Conservation (phyloP, 1,140 invertebrate genomes). For the Scaptomyza pallida region DNA sequence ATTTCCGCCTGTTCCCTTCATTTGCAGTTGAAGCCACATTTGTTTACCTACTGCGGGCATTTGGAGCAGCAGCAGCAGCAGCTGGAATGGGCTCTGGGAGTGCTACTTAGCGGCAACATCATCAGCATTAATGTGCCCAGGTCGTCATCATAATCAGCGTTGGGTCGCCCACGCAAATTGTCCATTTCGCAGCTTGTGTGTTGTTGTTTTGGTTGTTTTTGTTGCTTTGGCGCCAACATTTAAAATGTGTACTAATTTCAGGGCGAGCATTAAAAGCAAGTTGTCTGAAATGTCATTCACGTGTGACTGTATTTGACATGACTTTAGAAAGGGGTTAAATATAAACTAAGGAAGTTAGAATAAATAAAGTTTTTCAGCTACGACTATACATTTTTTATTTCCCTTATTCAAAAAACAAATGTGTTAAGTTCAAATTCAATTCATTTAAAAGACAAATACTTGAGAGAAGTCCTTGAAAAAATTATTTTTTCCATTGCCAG, state of each 20-base stretch:
- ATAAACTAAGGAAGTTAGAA: no score
- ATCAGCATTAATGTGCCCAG: constrained; percentile 77
- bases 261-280: constrained; percentile 39
- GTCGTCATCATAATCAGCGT: constrained; percentile 74
- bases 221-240: constrained; percentile 31
- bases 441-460: no score
- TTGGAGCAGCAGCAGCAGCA: neutral
- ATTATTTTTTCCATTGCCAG: neutral
- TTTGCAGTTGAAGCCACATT: constrained; percentile 43
- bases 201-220: constrained; percentile 9
- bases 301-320: constrained; percentile 12
- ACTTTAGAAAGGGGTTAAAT: constrained; percentile 9
- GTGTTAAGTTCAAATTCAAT: no score
- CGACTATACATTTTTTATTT: no score
- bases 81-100: constrained; percentile 59
- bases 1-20: constrained; percentile 8
- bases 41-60: constrained; percentile 48
- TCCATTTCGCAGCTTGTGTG: constrained; percentile 41
- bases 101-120: constrained; percentile 78
- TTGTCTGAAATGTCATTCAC: constrained; percentile 3
- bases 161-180: constrained; percentile 67
- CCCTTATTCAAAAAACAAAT: no score
- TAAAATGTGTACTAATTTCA: constrained; percentile 59
- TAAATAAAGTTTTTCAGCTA: no score
- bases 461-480: no score